Evolutionary conservation across 2,797 vertebrate species (phyloP).

Genomic region (Sardinella longiceps): DNA sequence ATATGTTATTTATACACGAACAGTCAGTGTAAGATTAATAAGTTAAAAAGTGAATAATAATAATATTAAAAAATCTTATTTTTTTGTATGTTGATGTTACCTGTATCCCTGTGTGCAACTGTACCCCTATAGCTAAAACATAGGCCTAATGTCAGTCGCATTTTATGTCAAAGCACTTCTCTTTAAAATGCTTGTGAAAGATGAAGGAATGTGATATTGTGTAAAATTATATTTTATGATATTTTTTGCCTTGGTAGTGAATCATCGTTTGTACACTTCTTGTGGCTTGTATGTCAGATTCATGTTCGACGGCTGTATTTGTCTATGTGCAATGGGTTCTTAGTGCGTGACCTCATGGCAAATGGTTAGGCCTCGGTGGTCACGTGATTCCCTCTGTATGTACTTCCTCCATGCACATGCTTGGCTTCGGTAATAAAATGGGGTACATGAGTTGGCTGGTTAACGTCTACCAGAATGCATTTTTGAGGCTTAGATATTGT

Average conservation of each 20-base stretch:
- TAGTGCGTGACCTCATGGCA: constrained; percentile 75
- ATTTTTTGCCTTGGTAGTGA: not conserved
- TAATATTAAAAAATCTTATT: not conserved
- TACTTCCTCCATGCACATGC: constrained; percentile 51
- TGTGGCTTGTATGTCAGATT: not conserved
- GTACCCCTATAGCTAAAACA: not conserved
- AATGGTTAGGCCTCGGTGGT: constrained; percentile 70
- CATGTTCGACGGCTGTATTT: not conserved
- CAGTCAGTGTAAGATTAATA: not conserved
- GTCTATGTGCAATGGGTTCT: constrained; percentile 39
- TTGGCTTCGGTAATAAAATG: constrained; percentile 46
- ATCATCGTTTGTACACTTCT: not conserved
- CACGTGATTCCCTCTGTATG: constrained; percentile 73
- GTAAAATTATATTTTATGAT: not conserved
- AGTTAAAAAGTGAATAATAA: not conserved
- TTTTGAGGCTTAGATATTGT: too few species aligned
- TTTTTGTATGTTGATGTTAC: not conserved
- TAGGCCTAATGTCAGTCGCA: not conserved
- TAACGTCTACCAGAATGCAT: not conserved
- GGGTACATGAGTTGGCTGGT: constrained; percentile 34
- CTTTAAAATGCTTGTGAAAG: not conserved
- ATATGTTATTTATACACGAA: not conserved
- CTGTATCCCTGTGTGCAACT: not conserved
- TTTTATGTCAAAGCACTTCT: not conserved
- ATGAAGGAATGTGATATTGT: not conserved